These are phyloP conservation scores for Doris montereyensis DNA, from an alignment of 2,888 invertebrate species.

Conservation along the genomic window DNA sequence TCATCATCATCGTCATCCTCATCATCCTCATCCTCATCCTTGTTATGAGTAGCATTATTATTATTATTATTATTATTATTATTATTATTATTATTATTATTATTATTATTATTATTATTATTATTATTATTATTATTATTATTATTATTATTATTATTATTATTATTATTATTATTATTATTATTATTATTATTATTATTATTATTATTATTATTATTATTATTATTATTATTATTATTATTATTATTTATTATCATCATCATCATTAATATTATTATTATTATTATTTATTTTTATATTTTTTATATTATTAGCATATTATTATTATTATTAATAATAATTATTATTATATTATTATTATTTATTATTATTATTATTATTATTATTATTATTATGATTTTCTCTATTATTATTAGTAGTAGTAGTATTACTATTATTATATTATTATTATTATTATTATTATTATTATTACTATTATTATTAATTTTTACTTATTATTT, in stretches of 20 bases:
- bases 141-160: background rate
- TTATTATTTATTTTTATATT: background rate
- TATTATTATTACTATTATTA: background rate
- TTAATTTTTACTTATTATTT: background rate
- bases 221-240: background rate
- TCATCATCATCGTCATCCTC: conserved; percentile 38
- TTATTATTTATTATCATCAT: background rate
- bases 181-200: background rate
- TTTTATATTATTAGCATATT: background rate
- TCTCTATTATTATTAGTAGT: background rate
- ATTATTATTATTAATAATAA: background rate
- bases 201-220: background rate
- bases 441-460: background rate
- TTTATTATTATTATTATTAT: background rate
- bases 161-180: background rate
- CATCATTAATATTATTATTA: background rate
- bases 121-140: background rate
- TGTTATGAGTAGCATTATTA: conserved; percentile 34
- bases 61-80: conserved; percentile 27
- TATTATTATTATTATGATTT: background rate
- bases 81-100: background rate
- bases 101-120: background rate
- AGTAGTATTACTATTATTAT: background rate
- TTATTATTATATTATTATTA: background rate
- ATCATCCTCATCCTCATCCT: conserved; percentile 36